These are phyloP conservation scores for Brienomyrus longianalis DNA, from an alignment of 2,113 vertebrate genomes.

Conservation along the genomic window DNA sequence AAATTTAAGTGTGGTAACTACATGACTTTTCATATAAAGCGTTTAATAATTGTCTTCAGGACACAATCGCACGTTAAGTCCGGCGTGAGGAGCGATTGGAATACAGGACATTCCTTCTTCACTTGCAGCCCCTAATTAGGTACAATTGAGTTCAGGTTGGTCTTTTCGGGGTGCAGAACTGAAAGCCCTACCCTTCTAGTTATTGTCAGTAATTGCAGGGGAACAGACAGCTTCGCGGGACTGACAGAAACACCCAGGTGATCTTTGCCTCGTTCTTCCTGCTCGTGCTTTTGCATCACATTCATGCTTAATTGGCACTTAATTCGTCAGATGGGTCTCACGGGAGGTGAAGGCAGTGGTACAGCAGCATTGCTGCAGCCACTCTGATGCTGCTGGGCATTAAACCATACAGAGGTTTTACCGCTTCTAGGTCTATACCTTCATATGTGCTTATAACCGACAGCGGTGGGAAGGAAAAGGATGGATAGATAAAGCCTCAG, in stretches of 20 bases:
- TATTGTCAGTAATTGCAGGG: constrained; percentile 43
- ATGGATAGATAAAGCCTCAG: neutral
- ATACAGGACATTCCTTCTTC: neutral
- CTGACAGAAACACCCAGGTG: constrained; percentile 10
- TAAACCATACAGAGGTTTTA: neutral
- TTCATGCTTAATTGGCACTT: constrained; percentile 25
- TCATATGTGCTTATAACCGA: neutral
- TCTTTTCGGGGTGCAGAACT: constrained; percentile 42
- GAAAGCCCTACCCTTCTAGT: constrained; percentile 41
- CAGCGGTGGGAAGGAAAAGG: neutral
- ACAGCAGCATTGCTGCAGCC: neutral
- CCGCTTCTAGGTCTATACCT: neutral
- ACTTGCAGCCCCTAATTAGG: neutral
- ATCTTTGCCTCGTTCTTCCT: constrained; percentile 24
- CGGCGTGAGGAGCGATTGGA: neutral
- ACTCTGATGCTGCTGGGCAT: neutral
- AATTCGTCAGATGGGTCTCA: constrained; percentile 26
- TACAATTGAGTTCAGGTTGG: neutral
- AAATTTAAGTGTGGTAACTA: neutral
- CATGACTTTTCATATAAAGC: neutral
- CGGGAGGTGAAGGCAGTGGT: constrained; percentile 9
- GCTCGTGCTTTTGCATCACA: constrained; percentile 17
- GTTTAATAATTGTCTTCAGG: neutral
- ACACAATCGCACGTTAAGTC: neutral
- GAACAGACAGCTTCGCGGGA: constrained; percentile 28